A percentile compares a stretch with the other conserved stretches of the same genome.
Evolutionary conservation across 2,113 vertebrate species (phyloP).

Genomic region (Phylloscopus trochilus): DNA sequence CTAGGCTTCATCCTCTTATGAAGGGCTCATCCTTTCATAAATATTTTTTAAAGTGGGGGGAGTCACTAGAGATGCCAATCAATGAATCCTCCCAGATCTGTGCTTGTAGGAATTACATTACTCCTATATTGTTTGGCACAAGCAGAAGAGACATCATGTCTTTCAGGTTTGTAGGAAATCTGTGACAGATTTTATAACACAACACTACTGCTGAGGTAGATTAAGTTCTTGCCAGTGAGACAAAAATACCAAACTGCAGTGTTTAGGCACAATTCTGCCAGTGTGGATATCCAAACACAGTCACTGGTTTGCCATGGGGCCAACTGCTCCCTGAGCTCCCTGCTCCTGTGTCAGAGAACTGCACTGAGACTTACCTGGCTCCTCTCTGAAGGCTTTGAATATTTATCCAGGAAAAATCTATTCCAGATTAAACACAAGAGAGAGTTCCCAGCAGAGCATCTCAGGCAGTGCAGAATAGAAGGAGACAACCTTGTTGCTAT

Average conservation of each 20-base stretch:
- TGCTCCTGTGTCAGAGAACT: neutral
- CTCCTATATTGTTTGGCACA: neutral
- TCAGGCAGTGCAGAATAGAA: neutral
- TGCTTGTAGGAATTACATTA: neutral
- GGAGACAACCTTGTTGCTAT: neutral
- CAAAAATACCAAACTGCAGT: neutral
- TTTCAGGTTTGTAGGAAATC: neutral
- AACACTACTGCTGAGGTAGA: neutral
- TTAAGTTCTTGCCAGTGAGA: neutral
- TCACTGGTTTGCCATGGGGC: neutral
- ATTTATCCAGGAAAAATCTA: neutral
- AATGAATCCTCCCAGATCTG: neutral
- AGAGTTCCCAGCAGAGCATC: neutral
- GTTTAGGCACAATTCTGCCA: neutral
- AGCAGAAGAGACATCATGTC: neutral
- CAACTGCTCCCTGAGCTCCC: neutral
- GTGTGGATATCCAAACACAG: neutral
- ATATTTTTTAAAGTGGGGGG: accelerated
- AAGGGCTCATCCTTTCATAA: neutral
- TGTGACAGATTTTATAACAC: neutral
- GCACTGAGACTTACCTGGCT: neutral
- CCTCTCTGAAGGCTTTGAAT: neutral
- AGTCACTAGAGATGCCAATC: neutral
- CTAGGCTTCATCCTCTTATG: neutral
- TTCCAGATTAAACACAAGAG: neutral